A percentile compares a stretch with the other conserved stretches of the same genome.
These are phyloP conservation scores for Potamarius usumacintae DNA, from an alignment of 2,113 vertebrate species.

Conservation along the genomic window DNA sequence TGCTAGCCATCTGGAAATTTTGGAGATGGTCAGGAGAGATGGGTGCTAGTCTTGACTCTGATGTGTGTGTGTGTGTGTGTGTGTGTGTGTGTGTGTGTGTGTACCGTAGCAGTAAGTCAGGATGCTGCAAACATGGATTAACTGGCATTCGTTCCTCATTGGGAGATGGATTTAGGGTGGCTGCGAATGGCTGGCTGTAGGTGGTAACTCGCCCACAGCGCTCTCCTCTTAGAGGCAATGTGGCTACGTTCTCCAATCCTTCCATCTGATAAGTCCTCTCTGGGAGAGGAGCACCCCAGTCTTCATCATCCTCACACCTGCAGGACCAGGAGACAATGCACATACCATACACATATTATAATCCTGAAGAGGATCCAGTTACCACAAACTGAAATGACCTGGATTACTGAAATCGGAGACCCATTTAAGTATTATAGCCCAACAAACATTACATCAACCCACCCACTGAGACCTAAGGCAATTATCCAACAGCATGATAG, in stretches of 20 bases:
- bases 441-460: background rate
- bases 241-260: constrained; percentile 69
- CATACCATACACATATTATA: constrained; percentile 10
- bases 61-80: constrained; percentile 4
- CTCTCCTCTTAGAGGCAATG: constrained; percentile 65
- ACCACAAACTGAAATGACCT: constrained; percentile 12
- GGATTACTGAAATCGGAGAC: background rate
- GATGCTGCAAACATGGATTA: constrained; percentile 70
- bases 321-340: constrained; percentile 6
- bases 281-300: constrained; percentile 85
- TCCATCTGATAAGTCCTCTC: constrained; percentile 80
- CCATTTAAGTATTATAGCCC: background rate
- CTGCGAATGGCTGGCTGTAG: constrained; percentile 74
- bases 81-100: background rate
- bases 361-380: background rate
- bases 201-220: constrained; percentile 71
- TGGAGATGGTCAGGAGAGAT: background rate
- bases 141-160: constrained; percentile 59
- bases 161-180: constrained; percentile 75
- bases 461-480: constrained; percentile 11
- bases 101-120: constrained; percentile 78
- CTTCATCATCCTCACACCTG: constrained; percentile 78
- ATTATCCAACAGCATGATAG: constrained; percentile 15
- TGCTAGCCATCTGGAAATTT: background rate
- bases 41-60: background rate